phyloP scores from a whole-genome alignment of 53 echinoderm and acorn worm genomes.

The Mesocentrotus franciscanus region DNA sequence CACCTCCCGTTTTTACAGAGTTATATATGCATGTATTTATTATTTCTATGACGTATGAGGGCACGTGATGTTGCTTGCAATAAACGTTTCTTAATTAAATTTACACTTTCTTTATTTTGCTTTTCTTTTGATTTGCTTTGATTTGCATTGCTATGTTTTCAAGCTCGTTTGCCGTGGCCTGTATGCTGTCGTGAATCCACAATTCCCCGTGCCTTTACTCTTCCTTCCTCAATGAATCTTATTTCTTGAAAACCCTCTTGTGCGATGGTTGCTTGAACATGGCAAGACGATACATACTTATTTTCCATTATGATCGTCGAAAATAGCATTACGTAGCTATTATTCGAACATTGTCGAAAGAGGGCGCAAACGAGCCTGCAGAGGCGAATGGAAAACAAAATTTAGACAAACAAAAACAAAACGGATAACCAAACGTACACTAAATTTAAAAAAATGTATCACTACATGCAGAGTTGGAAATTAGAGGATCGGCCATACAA shows the following conservation, averaged over 20 bases:
- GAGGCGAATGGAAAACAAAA: too few relatives aligned
- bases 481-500: too few relatives aligned
- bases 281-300: too few relatives aligned
- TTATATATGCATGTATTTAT: conserved; percentile 47
- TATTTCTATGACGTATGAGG: conserved; percentile 34
- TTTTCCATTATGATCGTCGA: not conserved
- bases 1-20: conserved; percentile 28
- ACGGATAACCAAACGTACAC: too few relatives aligned
- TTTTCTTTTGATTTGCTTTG: conserved; percentile 20
- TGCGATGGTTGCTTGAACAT: too few relatives aligned
- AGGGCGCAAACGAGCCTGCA: not conserved
- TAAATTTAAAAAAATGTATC: too few relatives aligned
- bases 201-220: not conserved
- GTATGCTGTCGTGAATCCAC: not conserved
- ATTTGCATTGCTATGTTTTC: not conserved
- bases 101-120: conserved; percentile 33
- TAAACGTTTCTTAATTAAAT: conserved; percentile 52
- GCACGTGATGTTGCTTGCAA: conserved; percentile 53
- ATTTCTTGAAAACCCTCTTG: not conserved
- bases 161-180: conserved; percentile 14
- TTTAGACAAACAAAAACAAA: too few relatives aligned
- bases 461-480: too few relatives aligned
- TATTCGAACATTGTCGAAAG: not conserved
- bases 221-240: not conserved
- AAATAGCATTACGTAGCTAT: not conserved